These are phyloP conservation scores for Melieria picta DNA, from an alignment of 2,888 invertebrate species.

Conservation along the genomic window DNA sequence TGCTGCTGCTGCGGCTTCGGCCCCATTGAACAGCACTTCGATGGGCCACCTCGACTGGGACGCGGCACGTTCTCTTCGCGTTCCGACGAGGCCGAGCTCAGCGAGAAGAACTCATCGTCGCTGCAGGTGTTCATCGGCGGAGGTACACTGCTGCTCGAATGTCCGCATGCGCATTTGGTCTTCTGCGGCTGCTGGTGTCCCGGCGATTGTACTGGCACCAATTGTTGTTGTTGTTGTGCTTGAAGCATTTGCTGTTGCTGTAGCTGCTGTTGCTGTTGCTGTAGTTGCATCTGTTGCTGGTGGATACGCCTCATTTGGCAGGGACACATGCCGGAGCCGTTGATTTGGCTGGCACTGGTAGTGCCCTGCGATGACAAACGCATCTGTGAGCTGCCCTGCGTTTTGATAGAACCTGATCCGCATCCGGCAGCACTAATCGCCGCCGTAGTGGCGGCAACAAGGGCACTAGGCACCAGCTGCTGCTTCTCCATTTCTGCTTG, in stretches of 20 bases:
- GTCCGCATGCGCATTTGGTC: neutral
- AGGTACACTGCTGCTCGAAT: slow-evolving; percentile 2
- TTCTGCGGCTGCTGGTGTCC: neutral
- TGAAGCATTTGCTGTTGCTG: neutral
- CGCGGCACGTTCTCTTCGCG: slow-evolving; percentile 8
- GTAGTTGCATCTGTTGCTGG: neutral
- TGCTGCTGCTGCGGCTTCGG: no score
- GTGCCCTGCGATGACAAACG: slow-evolving; percentile 7
- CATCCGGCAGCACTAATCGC: slow-evolving; percentile 33
- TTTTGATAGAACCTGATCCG: neutral
- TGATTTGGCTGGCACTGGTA: neutral
- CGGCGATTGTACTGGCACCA: neutral
- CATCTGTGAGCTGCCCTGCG: slow-evolving; percentile 6
- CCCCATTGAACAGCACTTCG: neutral
- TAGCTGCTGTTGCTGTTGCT: slow-evolving; percentile 15
- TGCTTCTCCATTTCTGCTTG: slow-evolving; percentile 31
- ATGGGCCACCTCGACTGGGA: neutral
- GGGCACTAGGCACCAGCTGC: neutral
- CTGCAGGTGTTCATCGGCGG: neutral
- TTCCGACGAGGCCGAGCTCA: slow-evolving; percentile 28
- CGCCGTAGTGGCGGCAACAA: neutral
- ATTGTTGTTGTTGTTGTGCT: neutral
- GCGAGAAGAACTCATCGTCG: slow-evolving; percentile 30
- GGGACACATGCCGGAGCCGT: neutral
- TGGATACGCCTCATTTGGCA: neutral